A percentile compares a stretch with the other conserved stretches of the same genome.
phyloP scores from a whole-genome alignment of 35 echinoderm and acorn worm species.

The Apostichopus parvimensis region DNA sequence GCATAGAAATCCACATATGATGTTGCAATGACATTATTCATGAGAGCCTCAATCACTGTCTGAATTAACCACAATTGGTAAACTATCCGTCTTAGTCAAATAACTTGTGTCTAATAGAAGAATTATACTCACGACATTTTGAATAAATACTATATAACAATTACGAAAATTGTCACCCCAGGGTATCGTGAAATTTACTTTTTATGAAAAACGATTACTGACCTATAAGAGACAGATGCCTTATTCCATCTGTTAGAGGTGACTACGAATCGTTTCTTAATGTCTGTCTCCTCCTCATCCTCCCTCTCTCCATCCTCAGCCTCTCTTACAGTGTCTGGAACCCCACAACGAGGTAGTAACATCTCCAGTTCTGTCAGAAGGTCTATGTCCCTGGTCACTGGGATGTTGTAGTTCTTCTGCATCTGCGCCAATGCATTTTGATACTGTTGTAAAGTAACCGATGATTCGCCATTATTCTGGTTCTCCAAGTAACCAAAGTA shows the following conservation, averaged over 20 bases:
- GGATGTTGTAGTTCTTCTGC: slow-evolving; percentile 33
- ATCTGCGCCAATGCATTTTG: neutral
- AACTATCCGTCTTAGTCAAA: too few relatives aligned
- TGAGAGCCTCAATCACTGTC: too few relatives aligned
- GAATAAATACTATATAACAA: too few relatives aligned
- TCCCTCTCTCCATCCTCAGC: neutral
- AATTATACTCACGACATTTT: too few relatives aligned
- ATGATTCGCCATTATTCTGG: neutral
- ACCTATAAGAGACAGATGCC: slow-evolving; percentile 17
- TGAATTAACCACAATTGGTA: too few relatives aligned
- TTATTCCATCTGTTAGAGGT: neutral
- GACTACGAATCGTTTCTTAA: neutral
- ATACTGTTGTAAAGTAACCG: neutral
- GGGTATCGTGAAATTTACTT: too few relatives aligned
- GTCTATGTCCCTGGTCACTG: slow-evolving; percentile 11
- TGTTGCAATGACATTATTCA: too few relatives aligned
- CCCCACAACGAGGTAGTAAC: slow-evolving; percentile 5
- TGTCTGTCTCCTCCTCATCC: neutral
- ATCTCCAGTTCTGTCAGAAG: slow-evolving; percentile 11
- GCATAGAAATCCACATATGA: too few relatives aligned
- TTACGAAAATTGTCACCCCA: too few relatives aligned
- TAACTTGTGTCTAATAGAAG: too few relatives aligned
- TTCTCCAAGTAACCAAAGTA: slow-evolving; percentile 16
- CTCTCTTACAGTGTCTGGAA: neutral
- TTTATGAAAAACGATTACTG: too few relatives aligned